Conservation (phyloP, 2,113 vertebrate species). For the Sialia sialis region DNA sequence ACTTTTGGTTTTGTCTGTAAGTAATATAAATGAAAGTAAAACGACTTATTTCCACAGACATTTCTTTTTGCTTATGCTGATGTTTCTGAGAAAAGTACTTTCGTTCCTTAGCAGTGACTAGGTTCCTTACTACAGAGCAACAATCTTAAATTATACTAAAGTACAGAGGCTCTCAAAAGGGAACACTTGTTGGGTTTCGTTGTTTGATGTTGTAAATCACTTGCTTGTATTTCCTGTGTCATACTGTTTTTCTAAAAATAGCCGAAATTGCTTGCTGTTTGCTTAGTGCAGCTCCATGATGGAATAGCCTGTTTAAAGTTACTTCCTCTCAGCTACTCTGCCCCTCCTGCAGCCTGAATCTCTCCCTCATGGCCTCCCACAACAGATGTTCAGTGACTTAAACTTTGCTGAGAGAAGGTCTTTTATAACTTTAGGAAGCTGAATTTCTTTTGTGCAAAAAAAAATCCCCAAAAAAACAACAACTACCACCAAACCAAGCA, state of each 20-base stretch:
- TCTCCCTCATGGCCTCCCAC: neutral
- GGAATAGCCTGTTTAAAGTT: neutral
- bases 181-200: neutral
- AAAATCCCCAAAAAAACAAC: too few relatives aligned
- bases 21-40: neutral
- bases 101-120: neutral
- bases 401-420: neutral
- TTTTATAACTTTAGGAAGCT: neutral
- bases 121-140: neutral
- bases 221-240: conserved; percentile 39
- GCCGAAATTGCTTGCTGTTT: neutral
- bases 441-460: neutral
- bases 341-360: neutral
- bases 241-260: conserved; percentile 20
- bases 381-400: conserved; percentile 31
- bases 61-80: neutral
- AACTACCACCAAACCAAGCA: neutral
- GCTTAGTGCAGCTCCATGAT: neutral
- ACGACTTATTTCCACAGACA: neutral
- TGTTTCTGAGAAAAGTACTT: neutral
- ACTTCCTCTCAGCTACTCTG: neutral
- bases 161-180: neutral
- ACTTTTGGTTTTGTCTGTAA: neutral
- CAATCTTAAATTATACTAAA: neutral
- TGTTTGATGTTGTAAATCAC: neutral